Evolutionary conservation across 2,888 invertebrate genomes (phyloP), one percentile per base, ranked within the genome.

Genomic region (Lysandra bellargus): DNA sequence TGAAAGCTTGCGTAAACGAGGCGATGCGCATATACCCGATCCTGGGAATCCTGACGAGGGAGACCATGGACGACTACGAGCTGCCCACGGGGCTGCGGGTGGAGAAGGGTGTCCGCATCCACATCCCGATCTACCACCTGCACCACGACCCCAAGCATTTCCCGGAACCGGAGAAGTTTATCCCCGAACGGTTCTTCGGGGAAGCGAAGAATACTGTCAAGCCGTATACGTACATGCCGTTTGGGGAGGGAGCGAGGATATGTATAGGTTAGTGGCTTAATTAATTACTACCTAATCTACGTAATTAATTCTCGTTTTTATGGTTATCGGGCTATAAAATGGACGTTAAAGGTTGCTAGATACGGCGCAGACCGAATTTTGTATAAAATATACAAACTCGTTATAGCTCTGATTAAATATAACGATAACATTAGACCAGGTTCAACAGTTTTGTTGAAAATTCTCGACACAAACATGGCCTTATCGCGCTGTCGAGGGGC

Each of bases 231-330:
- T 92, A 89, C 80, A 82, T 91, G 77, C 91, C 92, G 0, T 93
- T 92, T 80, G 92, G 93, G 17, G 92, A 90, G 80, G 92, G 92
- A 1, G 91, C 88, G 0, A 87, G 92, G 80, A 84, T 87, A 72
- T 93, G 93, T 80, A 87, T 93, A 17, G 93, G 93, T 92, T 84
- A 76, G 33, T 57, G 4, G 57, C 4, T 17, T 49, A 2, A 12
- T 49, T 49, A 49, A 49, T 49, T 49, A 49, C 12, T 49, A 2
- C 44, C 7, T 44, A 44, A 44, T 44, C 44, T 44, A 9, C 2
- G 49, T 49, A 12, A 49, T 9, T 9, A 49, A 49, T 49, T 49
- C 49, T 49, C 49, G 49, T 49, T 49, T 49, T 49, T 49, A 44
- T 44, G 9, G 44, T 44, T 44, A 49, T 49, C 12, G 49, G 49